Percentiles rank a stretch among this genome's conserved stretches.
Evolutionary conservation across 1,140 invertebrate species (phyloP).

Genomic region (Chionoecetes opilio): DNA sequence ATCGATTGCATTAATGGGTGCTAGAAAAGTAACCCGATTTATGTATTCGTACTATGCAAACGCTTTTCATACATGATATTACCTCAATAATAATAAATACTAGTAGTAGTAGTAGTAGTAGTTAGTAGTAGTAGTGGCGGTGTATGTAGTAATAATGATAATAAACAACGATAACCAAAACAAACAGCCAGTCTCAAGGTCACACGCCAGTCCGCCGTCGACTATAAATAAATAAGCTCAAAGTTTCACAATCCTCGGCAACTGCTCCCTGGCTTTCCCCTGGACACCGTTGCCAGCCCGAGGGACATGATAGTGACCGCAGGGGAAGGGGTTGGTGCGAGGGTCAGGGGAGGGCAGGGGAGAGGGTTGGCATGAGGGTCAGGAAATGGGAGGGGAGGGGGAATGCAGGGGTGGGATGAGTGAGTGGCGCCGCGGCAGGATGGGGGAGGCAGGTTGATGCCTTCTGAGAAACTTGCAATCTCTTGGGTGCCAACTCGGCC

Average conservation of each 20-base stretch:
- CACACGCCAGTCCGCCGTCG: background rate
- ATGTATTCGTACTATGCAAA: too few species aligned
- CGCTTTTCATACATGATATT: too few species aligned
- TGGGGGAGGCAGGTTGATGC: slow-evolving; percentile 22
- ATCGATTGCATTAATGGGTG: too few species aligned
- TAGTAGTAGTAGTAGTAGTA: too few species aligned
- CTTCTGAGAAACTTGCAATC: slow-evolving; percentile 27
- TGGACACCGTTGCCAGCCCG: background rate
- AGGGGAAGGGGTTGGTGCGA: background rate
- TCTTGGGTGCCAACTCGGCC: background rate
- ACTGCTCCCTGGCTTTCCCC: background rate
- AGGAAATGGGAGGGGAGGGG: background rate
- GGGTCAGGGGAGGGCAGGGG: background rate
- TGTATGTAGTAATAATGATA: too few species aligned
- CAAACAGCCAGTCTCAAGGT: background rate
- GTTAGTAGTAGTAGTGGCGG: too few species aligned
- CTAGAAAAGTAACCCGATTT: too few species aligned
- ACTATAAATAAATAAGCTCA: background rate
- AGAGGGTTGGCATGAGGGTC: background rate
- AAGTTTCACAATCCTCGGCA: slow-evolving; percentile 11
- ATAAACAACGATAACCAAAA: too few species aligned
- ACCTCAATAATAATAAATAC: too few species aligned
- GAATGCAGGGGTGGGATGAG: background rate
- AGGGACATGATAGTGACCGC: background rate
- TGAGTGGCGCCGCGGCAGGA: background rate